Base-by-base conservation (phyloP, 2,888 invertebrate genomes). In the Rhaphigaster nebulosa region DNA sequence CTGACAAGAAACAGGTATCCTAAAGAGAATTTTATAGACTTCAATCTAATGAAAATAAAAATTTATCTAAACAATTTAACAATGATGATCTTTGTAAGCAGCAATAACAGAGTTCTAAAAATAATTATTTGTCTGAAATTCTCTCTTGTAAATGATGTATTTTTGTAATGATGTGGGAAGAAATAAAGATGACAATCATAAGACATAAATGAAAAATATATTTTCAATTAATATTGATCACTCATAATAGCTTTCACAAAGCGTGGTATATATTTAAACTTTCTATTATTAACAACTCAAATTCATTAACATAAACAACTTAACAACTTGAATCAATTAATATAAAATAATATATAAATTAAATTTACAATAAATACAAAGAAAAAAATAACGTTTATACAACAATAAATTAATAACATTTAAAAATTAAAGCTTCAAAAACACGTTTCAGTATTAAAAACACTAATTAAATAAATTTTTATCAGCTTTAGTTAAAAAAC, bases 291-390 rank as follows among this genome's bases (percentile, higher is more conserved):
- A 84, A 76, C 70, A 76, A 76, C 70, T 34, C 65, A 65, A 65
- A 29, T 29, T 34, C 65, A n/a, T 65, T 29, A 65, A 65, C 65
- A 65, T 65, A 65, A 60, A 60, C 60, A 60, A 65, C 29, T 29
- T 65, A 65, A 65, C 41, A 80, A 80, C 41, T n/a, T 41, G n/a
- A 45, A 84, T 84, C 45, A 84, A 84, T 84, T n/a, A 45, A 84
- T 45, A 84, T 84, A 84, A 84, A 84, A 84, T 45, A 84, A 84
- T n/a, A 84, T 45, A 84, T 45, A 84, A 45, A 45, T 84, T n/a
- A 41, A 84, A 45, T 84, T 84, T 45, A 45, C 23, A 84, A 84
- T 23, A 84, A 45, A n/a, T 84, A 45, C 45, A 84, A 45, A 76
- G 70, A 76, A 76, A 76, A 38, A 76, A 76, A n/a, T 10, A 76